Evolutionary conservation across 2,113 vertebrate genomes (phyloP).

Genomic region (Chelonoidis abingdonii): DNA sequence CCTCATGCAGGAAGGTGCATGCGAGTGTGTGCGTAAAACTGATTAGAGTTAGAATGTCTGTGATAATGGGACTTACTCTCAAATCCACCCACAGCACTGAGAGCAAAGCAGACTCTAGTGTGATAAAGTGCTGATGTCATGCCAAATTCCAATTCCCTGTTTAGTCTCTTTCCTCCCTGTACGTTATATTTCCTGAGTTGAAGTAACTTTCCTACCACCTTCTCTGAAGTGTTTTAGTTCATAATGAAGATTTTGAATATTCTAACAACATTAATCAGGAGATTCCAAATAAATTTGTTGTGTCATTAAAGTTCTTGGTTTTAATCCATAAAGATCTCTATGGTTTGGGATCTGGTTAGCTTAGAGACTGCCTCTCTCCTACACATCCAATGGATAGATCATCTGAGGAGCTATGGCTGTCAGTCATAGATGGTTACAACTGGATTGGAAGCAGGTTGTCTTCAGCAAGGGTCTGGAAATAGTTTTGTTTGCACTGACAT

Average conservation of each 20-base stretch:
- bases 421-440: not conserved
- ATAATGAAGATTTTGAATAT: not conserved
- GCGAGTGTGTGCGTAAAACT: not conserved
- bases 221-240: not conserved
- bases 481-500: not conserved
- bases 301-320: not conserved
- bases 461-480: not conserved
- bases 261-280: not conserved
- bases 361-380: not conserved
- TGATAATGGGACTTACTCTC: not conserved
- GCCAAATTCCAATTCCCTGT: not conserved
- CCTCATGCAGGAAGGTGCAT: not conserved
- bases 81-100: not conserved
- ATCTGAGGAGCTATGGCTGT: not conserved
- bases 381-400: not conserved
- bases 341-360: not conserved
- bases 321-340: not conserved
- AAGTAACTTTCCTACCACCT: not conserved
- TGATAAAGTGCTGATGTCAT: not conserved
- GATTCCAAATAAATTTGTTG: not conserved
- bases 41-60: not conserved
- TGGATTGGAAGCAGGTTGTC: not conserved
- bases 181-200: not conserved
- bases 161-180: not conserved
- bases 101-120: not conserved